Percentiles rank a stretch among this genome's conserved stretches.
These are phyloP conservation scores for Brachynemurus nebulosus DNA, from an alignment of 2,888 invertebrate species.

Conservation along the genomic window DNA sequence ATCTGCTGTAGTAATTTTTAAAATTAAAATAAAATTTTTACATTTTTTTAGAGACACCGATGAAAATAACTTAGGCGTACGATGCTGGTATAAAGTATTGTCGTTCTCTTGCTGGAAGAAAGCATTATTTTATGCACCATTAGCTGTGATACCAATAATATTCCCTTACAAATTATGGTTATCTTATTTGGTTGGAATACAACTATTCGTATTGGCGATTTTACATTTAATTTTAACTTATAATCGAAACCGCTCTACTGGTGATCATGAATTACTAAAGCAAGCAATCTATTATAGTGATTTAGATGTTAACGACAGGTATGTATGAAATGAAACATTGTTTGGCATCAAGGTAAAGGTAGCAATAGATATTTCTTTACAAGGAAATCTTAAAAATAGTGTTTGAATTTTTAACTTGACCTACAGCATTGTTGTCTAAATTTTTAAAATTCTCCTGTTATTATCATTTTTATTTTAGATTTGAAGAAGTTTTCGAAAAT, in stretches of 20 bases:
- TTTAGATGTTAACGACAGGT: not conserved
- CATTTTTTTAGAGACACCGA: not conserved
- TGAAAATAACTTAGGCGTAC: not conserved
- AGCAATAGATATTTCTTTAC: too few species aligned
- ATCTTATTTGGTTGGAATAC: not conserved
- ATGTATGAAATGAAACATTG: too few species aligned
- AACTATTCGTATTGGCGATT: not conserved
- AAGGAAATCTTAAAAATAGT: too few species aligned
- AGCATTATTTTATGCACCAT: not conserved
- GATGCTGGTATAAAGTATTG: not conserved
- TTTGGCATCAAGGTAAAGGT: too few species aligned
- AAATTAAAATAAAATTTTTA: too few species aligned
- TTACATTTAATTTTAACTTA: not conserved
- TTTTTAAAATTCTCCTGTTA: not conserved
- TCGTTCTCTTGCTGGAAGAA: not conserved
- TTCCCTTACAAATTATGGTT: not conserved
- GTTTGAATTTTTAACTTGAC: too few species aligned
- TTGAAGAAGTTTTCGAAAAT: constrained; percentile 1
- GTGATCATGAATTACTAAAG: not conserved
- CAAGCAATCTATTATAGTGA: not conserved
- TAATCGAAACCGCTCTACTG: not conserved
- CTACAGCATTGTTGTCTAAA: not conserved
- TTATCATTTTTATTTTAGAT: not conserved
- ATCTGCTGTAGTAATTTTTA: too few species aligned
- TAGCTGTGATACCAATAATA: not conserved